A percentile compares a stretch with the other conserved stretches of the same genome.
Evolutionary conservation across 2,113 vertebrate genomes (phyloP).

Genomic region (Pollachius pollachius): DNA sequence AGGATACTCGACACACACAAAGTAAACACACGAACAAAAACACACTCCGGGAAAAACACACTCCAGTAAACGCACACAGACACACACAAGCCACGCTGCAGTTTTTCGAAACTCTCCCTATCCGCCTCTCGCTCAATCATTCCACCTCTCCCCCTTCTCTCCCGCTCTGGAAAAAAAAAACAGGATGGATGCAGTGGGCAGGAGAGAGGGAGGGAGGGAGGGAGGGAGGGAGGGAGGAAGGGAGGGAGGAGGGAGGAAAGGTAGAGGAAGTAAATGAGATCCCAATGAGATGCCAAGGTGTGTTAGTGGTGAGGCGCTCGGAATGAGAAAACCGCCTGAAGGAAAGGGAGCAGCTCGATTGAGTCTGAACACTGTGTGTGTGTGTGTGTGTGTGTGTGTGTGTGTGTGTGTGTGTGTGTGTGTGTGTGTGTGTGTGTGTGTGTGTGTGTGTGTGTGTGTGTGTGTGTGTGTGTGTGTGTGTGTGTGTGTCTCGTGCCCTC

Average conservation of each 20-base stretch:
- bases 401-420: background rate
- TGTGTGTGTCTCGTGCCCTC: constrained; percentile 7
- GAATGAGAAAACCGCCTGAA: constrained; percentile 57
- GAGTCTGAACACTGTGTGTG: constrained; percentile 24
- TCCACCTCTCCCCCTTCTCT: constrained; percentile 21
- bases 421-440: constrained; percentile 17
- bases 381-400: constrained; percentile 21
- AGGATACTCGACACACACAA: background rate
- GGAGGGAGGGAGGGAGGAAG: constrained; percentile 12
- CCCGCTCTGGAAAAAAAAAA: constrained; percentile 29
- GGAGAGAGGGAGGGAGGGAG: constrained; percentile 8
- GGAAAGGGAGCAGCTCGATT: constrained; percentile 43
- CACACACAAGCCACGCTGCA: constrained; percentile 21
- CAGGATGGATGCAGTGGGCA: constrained; percentile 18
- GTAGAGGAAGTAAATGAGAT: constrained; percentile 67
- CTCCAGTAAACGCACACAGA: background rate
- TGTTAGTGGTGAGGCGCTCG: constrained; percentile 66
- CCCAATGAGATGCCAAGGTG: constrained; percentile 77
- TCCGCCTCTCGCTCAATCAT: constrained; percentile 4
- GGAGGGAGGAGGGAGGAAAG: constrained; percentile 13
- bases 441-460: constrained; percentile 12
- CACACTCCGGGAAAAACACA: background rate
- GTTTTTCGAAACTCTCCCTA: background rate
- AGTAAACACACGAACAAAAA: constrained; percentile 26
- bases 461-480: constrained; percentile 22